Base-by-base conservation (phyloP, 2,888 invertebrate species). In the Amphipoea oculea region DNA sequence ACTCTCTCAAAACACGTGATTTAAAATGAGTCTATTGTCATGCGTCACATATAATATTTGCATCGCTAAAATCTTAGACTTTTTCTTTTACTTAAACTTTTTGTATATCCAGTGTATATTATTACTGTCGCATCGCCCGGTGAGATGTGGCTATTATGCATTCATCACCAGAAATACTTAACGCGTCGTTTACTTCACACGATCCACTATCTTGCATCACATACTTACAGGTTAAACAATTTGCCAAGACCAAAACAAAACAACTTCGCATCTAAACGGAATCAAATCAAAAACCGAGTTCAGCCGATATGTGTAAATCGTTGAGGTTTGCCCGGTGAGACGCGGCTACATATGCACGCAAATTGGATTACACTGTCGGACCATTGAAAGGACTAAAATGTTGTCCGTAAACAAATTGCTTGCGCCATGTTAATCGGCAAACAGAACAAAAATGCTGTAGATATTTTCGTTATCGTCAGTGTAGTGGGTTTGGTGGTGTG, bases 281-380 rank as follows among this genome's bases (percentile, higher is more conserved):
- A 75, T 63, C 54, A 51, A 77, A 77, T 65, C 54, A 77, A 77
- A 77, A 63, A 36, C 17, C 23, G 23, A 65, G 29, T 65, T 54
- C 42, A 4, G 23, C 75, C 75, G 23, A 75, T 54, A 29, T 76
- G 29, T 71, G 29, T 54, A 63, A 75, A 88, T 86, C 67, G 86
- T 83, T 80, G 81, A 85, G 82, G 81, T 83, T 73, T 66, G 80
- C 83, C 63, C 82, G 81, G 83, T 78, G 86, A 86, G 87, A 86
- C 60, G 81, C 75, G 80, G 75, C 81, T 71, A 84, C 90, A 84
- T 89, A 86, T 88, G 88, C 89, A 90, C 86, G 88, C 86, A 91
- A 92, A 94, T 94, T 94, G 92, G 91, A 93, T 94, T 93, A 93
- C 90, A 88, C 57, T 57, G 71, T 85, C 80, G 85, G 86, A 84